These are phyloP conservation scores for Entelurus aequoreus DNA, from an alignment of 2,113 vertebrate genomes.

Conservation along the genomic window DNA sequence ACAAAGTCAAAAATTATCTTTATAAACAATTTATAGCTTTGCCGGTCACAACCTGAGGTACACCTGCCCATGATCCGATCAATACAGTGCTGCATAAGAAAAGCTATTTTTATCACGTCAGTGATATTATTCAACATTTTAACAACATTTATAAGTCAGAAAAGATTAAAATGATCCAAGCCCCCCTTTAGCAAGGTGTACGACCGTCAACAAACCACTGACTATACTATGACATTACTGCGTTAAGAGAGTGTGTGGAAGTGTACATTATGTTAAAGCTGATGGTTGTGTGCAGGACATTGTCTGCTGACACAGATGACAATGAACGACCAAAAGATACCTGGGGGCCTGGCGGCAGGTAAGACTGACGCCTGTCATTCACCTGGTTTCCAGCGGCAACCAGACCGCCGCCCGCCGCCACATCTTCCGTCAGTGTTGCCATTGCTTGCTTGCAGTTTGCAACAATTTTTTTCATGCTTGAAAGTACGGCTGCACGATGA, in stretches of 20 bases:
- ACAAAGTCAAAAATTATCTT: too few relatives aligned
- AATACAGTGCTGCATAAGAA: too few relatives aligned
- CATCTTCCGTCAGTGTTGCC: constrained; percentile 54
- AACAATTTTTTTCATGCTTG: constrained; percentile 38
- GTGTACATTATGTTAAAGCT: constrained; percentile 51
- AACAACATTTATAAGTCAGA: too few relatives aligned
- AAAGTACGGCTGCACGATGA: constrained; percentile 52
- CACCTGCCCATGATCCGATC: too few relatives aligned
- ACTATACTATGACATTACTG: constrained; percentile 6
- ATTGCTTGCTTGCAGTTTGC: constrained; percentile 53
- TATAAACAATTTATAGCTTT: too few relatives aligned
- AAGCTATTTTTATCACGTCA: too few relatives aligned
- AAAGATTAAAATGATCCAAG: too few relatives aligned
- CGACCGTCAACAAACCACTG: background rate
- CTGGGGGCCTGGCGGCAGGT: constrained; percentile 77
- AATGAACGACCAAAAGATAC: constrained; percentile 80
- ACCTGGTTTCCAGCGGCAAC: constrained; percentile 57
- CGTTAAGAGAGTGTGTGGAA: constrained; percentile 36
- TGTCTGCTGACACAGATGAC: constrained; percentile 78
- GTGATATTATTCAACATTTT: too few relatives aligned
- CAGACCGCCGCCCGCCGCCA: constrained; percentile 61
- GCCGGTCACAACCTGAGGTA: too few relatives aligned
- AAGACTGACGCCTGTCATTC: constrained; percentile 70
- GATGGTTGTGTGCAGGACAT: constrained; percentile 70
- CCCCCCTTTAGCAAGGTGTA: too few relatives aligned